phyloP scores from a whole-genome alignment of 2,888 invertebrate genomes.

The Volucella bombylans region DNA sequence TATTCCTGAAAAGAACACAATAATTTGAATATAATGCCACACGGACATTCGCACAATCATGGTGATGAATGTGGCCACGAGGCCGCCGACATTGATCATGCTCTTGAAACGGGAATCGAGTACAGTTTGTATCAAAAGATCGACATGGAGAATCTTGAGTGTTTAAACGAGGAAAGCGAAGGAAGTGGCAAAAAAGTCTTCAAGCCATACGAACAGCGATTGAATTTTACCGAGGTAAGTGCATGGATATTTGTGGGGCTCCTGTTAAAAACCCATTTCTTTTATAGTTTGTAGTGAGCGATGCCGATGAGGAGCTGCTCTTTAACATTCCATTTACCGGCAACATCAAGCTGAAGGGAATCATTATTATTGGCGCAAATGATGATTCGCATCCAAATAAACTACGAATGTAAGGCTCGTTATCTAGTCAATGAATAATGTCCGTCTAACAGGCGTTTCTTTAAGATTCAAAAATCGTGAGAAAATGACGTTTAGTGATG shows the following conservation, averaged over 20 bases:
- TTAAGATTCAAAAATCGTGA: conserved; percentile 93
- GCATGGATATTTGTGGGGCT: not conserved
- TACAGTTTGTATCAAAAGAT: conserved; percentile 93
- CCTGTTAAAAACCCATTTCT: not conserved
- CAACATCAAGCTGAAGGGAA: conserved; percentile 96
- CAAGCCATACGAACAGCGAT: conserved; percentile 94
- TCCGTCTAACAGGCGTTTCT: not conserved
- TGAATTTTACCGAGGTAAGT: conserved; percentile 89
- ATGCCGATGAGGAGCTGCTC: conserved; percentile 96
- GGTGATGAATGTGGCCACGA: conserved; percentile 80
- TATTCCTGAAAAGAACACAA: not conserved
- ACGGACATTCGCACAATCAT: conserved; percentile 81
- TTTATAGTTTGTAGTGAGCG: conserved; percentile 96
- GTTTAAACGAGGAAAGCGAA: conserved; percentile 94
- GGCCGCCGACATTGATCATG: conserved; percentile 80
- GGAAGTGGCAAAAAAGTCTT: conserved; percentile 95
- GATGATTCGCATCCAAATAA: conserved; percentile 92
- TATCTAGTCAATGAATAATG: too few relatives aligned
- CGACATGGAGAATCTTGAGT: conserved; percentile 92
- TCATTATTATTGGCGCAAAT: conserved; percentile 95
- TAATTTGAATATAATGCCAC: conserved; percentile 78
- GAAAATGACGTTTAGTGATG: conserved; percentile 97
- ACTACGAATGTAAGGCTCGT: conserved; percentile 91
- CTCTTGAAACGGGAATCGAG: conserved; percentile 81
- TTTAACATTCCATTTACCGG: conserved; percentile 99